Percentiles rank a stretch among this genome's conserved stretches.
These are phyloP conservation scores for Harpalus rufipes DNA, from an alignment of 2,888 invertebrate species.

Conservation along the genomic window DNA sequence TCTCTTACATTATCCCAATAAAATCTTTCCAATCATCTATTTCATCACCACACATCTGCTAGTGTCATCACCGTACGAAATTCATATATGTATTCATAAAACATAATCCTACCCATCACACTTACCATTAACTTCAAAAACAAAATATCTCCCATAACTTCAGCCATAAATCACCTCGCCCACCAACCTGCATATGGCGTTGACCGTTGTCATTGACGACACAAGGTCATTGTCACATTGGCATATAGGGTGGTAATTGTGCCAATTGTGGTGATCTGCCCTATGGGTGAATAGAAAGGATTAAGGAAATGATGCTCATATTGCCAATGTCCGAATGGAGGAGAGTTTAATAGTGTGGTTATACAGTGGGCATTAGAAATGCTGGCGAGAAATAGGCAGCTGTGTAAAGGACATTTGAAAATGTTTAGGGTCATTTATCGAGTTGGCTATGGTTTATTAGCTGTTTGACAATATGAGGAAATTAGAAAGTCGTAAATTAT, in stretches of 20 bases:
- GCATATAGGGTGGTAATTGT: slow-evolving; percentile 20
- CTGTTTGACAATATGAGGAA: slow-evolving; percentile 28
- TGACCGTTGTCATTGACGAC: slow-evolving; percentile 15
- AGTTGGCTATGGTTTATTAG: slow-evolving; percentile 35
- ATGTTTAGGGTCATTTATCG: slow-evolving; percentile 28
- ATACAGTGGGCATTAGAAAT: not conserved
- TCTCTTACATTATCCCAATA: not conserved
- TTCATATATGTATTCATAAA: slow-evolving; percentile 47
- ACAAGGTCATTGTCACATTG: slow-evolving; percentile 29
- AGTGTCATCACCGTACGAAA: slow-evolving; percentile 26
- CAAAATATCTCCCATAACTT: slow-evolving; percentile 27
- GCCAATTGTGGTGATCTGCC: slow-evolving; percentile 19
- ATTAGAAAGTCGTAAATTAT: slow-evolving; percentile 26
- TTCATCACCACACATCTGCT: slow-evolving; percentile 40
- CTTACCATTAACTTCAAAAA: slow-evolving; percentile 46
- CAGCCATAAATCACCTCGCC: slow-evolving; percentile 32
- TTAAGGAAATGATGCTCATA: slow-evolving; percentile 72
- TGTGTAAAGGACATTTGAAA: slow-evolving; percentile 14
- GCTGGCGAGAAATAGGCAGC: slow-evolving; percentile 38
- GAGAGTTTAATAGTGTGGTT: slow-evolving; percentile 16
- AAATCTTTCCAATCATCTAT: slow-evolving; percentile 8
- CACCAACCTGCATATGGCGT: slow-evolving; percentile 35
- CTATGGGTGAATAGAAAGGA: slow-evolving; percentile 70
- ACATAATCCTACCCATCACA: slow-evolving; percentile 41
- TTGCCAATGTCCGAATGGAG: slow-evolving; percentile 71